A percentile compares a stretch with the other conserved stretches of the same genome.
Conservation (phyloP, 2,797 vertebrate species). For the Distichodus sexfasciatus region DNA sequence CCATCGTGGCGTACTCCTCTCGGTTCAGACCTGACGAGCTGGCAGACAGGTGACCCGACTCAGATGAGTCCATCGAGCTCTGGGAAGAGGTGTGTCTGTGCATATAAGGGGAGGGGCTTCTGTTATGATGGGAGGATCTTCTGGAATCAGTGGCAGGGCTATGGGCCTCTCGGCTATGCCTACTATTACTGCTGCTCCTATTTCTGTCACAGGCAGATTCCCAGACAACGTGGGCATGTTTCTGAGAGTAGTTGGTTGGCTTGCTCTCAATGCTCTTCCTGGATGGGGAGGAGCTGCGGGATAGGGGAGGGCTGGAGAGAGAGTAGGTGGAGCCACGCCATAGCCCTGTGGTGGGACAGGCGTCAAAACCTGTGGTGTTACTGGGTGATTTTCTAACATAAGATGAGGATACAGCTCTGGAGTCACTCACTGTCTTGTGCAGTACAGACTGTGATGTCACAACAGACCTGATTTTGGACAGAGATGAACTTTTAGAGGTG, state of each 20-base stretch:
- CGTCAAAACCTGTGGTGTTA: conserved; percentile 59
- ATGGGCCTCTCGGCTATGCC: conserved; percentile 37
- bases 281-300: conserved; percentile 61
- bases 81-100: conserved; percentile 70
- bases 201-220: conserved; percentile 49
- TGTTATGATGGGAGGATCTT: conserved; percentile 28
- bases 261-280: conserved; percentile 49
- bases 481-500: conserved; percentile 44
- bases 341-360: conserved; percentile 51
- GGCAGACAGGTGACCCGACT: conserved; percentile 57
- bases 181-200: conserved; percentile 48
- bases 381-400: conserved; percentile 53
- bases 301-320: conserved; percentile 58
- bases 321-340: conserved; percentile 63
- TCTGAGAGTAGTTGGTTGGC: conserved; percentile 41
- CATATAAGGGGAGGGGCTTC: conserved; percentile 59
- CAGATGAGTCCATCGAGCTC: conserved; percentile 73
- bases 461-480: conserved; percentile 51
- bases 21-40: conserved; percentile 75
- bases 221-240: conserved; percentile 36
- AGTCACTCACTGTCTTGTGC: conserved; percentile 55
- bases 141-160: conserved; percentile 47
- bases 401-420: conserved; percentile 47
- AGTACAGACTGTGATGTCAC: conserved; percentile 59
- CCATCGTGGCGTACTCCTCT: conserved; percentile 83